Base-by-base conservation (phyloP, 2,888 invertebrate genomes). In the Epinotia ramella region DNA sequence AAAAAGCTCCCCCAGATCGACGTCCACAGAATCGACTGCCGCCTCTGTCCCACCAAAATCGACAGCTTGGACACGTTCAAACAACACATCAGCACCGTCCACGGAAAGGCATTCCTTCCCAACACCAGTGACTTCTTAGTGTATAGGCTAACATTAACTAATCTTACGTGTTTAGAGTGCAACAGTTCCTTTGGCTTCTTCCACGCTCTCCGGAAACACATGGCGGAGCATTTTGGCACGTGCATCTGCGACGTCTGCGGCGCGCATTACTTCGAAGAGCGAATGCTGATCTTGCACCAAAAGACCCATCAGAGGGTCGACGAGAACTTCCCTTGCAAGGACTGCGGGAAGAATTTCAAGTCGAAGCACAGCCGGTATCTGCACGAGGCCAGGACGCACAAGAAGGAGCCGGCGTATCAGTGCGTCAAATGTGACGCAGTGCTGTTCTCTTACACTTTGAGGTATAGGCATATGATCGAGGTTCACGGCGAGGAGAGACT, bases 231-330 rank as follows among this genome's bases (percentile, higher is more conserved):
- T 78, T 93, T 93, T 40, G 92, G 92, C 0, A 89, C 90, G 0
- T 91, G 89, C 11, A 89, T 93, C 0, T 94, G 94, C 11, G 91
- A 93, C 62, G 80, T 90, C 0, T 94, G 93, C 76, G 91, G 94
- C 0, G 94, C 94, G 0, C 91, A 93, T 64, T 95, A 95, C 68
- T 90, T 94, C 12, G 93, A 94, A 68, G 89, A 91, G 3, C 83
- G 92, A 0, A 95, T 95, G 83, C 78, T 95, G 16, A 73, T 88
- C 1, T 81, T 92, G 20, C 94, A 95, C 80, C 86, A 90, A 44
- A 88, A 90, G 18, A 87, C 89, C 0, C 94, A 93, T 63, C 87
- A 85, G 33, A 83, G 83, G 9, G 84, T 91, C 0, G 95, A 94
- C 3, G 93, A 94, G 18, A 92, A 82, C 0, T 91, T 90, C 80